Conservation (phyloP, 2,888 invertebrate genomes). For the Machimus rusticus region DNA sequence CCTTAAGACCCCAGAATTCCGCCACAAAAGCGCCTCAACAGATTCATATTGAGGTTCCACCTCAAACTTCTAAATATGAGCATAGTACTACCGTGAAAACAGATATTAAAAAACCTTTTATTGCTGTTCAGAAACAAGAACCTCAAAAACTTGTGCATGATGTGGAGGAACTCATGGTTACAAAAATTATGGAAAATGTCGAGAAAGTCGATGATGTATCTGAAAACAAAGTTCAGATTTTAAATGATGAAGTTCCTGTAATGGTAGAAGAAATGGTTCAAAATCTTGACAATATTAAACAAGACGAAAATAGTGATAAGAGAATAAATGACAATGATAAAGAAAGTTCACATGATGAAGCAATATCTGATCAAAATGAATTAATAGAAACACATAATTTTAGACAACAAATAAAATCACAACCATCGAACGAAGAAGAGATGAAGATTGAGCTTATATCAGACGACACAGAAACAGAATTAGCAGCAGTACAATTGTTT, state of each 20-base stretch:
- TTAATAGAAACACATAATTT: neutral
- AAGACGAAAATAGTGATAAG: neutral
- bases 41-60: neutral
- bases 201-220: neutral
- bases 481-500: neutral
- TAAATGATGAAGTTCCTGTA: neutral
- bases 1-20: constrained; percentile 57
- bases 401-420: neutral
- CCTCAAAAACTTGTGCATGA: neutral
- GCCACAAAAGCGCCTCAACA: constrained; percentile 45
- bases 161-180: neutral
- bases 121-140: neutral
- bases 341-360: neutral
- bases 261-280: neutral
- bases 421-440: neutral
- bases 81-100: constrained; percentile 15
- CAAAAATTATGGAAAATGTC: neutral
- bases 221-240: neutral
- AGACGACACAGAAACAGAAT: neutral
- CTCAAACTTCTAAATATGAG: neutral
- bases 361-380: neutral
- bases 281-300: neutral
- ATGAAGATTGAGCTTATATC: neutral
- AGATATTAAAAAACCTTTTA: neutral
- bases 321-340: neutral